Base-by-base conservation (phyloP, 2,113 vertebrate species). In the Protomyctophum bolini region DNA sequence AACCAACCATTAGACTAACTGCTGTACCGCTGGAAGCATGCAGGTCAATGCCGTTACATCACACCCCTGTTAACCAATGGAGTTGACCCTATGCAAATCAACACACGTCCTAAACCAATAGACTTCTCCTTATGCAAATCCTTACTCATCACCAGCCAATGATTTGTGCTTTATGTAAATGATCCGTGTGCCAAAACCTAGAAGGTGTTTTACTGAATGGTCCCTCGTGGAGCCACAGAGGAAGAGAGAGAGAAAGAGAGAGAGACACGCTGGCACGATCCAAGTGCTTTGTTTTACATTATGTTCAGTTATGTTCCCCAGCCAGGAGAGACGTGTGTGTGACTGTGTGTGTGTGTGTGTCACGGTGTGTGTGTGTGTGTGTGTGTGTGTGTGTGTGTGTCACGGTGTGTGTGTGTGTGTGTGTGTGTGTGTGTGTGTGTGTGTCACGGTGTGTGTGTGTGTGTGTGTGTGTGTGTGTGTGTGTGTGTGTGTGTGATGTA, bases 21-120 rank as follows among this genome's bases (percentile, higher is more conserved):
- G 76, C 84, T 85, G 80, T 89, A 86, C 87, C 80, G 83, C 75
- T 73, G 78, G 33, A 41, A 88, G 77, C 87, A 83, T 82, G 68
- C 82, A 84, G 87, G 88, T 90, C 90, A 89, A 77, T 76, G 70
- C 73, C 76, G 86, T 91, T 82, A 91, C 91, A 77, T 91, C 88
- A 90, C 83, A 70, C 41, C 47, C 60, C 76, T 65, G 58, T 77
- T 63, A 72, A 81, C 91, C 92, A 93, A 92, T 92, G 71, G 85
- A 72, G 70, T 74, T 82, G 15, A 64, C 66, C 56, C 73, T 84
- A 92, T 92, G 90, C 81, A 91, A 91, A 93, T 91, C 69, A 65
- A 29, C 0, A 1, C 14, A 48, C 0, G 58, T 56, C 47, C 62
- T n/a, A 64, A 66, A 54, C 82, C 79, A 86, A 82, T 83, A 81